A percentile compares a stretch with the other conserved stretches of the same genome.
phyloP scores from a whole-genome alignment of 2,888 invertebrate species.

The Aplocera efformata region DNA sequence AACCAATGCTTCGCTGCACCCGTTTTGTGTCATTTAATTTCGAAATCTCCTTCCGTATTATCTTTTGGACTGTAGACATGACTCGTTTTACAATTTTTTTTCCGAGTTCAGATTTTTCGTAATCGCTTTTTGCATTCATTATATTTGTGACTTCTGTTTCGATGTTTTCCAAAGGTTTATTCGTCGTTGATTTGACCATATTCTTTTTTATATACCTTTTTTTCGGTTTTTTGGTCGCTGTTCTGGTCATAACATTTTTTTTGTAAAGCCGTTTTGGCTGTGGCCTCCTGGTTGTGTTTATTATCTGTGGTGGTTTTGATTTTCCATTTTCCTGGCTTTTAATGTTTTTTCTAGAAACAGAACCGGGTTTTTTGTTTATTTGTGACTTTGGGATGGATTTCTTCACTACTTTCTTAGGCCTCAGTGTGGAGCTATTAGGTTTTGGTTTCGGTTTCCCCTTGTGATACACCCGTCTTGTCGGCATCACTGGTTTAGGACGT shows the following conservation, averaged over 20 bases:
- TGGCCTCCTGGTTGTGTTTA: slow-evolving; percentile 1
- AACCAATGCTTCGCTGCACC: slow-evolving; percentile 11
- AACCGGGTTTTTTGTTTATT: slow-evolving; percentile 6
- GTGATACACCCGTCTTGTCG: slow-evolving; percentile 4
- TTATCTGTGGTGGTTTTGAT: slow-evolving; percentile 19
- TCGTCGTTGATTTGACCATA: too few species aligned
- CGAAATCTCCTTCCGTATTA: slow-evolving; percentile 36
- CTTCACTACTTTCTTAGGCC: slow-evolving; percentile 2
- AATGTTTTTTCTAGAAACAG: slow-evolving; percentile 1
- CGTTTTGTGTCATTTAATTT: slow-evolving; percentile 8
- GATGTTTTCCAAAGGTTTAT: too few species aligned
- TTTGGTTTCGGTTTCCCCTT: background rate
- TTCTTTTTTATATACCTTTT: slow-evolving; percentile 13
- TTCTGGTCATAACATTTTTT: slow-evolving; percentile 20
- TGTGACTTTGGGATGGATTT: slow-evolving; percentile 3
- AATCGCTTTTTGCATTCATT: slow-evolving; percentile 15
- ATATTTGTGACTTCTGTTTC: slow-evolving; percentile 7
- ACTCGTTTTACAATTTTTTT: slow-evolving; percentile 39
- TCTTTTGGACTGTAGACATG: slow-evolving; percentile 38
- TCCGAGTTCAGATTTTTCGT: slow-evolving; percentile 17
- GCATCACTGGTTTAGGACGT: slow-evolving; percentile 2
- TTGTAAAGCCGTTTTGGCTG: slow-evolving; percentile 1
- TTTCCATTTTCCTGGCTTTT: slow-evolving; percentile 15
- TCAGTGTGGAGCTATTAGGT: background rate
- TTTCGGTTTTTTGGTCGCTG: slow-evolving; percentile 6